Percentiles rank a stretch among this genome's conserved stretches.
Evolutionary conservation across 2,113 vertebrate genomes (phyloP).

Genomic region (Leuciscus idus): DNA sequence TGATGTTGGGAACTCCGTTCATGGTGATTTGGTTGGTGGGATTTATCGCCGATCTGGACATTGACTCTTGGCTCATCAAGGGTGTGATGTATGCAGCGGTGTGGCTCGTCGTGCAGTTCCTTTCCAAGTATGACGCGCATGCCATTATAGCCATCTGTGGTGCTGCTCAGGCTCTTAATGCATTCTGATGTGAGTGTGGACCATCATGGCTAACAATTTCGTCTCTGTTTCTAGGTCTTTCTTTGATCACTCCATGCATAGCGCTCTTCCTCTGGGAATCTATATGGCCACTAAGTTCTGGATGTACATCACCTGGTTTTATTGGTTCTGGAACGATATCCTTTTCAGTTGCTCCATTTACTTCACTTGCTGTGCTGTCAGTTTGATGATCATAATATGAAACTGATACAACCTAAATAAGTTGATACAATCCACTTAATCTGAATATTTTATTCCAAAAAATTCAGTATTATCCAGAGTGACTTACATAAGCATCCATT

Average conservation of each 20-base stretch:
- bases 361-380: no score
- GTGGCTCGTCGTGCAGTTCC: conserved; percentile 95
- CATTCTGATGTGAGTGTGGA: background rate
- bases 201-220: background rate
- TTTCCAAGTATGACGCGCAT: conserved; percentile 89
- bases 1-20: conserved; percentile 99
- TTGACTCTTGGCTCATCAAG: conserved; percentile 98
- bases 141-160: background rate
- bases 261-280: conserved; percentile 96
- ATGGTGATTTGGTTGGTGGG: conserved; percentile 97
- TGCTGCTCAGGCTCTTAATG: background rate
- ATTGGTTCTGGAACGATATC: conserved; percentile 99
- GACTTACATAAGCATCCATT: background rate
- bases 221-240: conserved; percentile 81
- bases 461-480: background rate
- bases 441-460: background rate
- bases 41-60: conserved; percentile 96
- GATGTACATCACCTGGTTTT: conserved; percentile 99
- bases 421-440: background rate
- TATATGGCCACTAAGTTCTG: conserved; percentile 99
- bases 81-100: conserved; percentile 94
- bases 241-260: conserved; percentile 99
- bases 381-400: background rate
- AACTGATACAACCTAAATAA: background rate
- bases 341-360: conserved; percentile 72